phyloP scores from a whole-genome alignment of 92 coral and sea anemone genomes.

The Hydrozoanthus gracilis region DNA sequence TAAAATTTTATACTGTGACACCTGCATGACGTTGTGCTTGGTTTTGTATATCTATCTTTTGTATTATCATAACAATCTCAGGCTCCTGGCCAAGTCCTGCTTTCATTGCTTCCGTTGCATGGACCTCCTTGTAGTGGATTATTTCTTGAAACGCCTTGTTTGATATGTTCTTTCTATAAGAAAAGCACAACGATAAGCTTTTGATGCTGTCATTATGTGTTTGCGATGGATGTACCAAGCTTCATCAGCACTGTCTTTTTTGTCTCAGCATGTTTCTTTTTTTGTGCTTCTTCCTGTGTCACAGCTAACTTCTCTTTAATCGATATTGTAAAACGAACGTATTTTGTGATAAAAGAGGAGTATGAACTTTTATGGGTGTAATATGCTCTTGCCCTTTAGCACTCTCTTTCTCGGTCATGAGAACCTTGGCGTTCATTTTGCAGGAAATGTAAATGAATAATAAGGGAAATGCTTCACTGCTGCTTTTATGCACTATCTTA shows the following conservation, averaged over 20 bases:
- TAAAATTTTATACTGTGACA: constrained; percentile 40
- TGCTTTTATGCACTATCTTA: neutral
- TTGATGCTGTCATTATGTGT: neutral
- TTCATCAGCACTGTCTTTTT: constrained; percentile 3
- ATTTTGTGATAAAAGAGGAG: constrained; percentile 23
- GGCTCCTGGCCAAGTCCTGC: neutral
- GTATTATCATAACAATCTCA: neutral
- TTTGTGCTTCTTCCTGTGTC: constrained; percentile 32
- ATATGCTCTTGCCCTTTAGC: constrained; percentile 31
- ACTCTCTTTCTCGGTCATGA: constrained; percentile 17
- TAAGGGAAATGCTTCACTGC: constrained; percentile 39
- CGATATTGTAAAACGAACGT: neutral
- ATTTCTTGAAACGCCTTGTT: neutral
- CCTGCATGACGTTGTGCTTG: constrained; percentile 10
- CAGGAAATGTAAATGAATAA: constrained; percentile 26
- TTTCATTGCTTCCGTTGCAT: neutral
- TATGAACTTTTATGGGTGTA: constrained; percentile 37
- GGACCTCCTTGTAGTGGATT: neutral
- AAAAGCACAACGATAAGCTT: neutral
- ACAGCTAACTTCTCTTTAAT: constrained; percentile 28
- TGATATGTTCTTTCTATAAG: neutral
- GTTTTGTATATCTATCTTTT: constrained; percentile 10
- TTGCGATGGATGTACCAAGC: neutral
- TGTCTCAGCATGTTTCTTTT: constrained; percentile 13
- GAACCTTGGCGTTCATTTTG: constrained; percentile 30